These are phyloP conservation scores for Lutjanus erythropterus DNA, from an alignment of 2,113 vertebrate species.

Conservation along the genomic window DNA sequence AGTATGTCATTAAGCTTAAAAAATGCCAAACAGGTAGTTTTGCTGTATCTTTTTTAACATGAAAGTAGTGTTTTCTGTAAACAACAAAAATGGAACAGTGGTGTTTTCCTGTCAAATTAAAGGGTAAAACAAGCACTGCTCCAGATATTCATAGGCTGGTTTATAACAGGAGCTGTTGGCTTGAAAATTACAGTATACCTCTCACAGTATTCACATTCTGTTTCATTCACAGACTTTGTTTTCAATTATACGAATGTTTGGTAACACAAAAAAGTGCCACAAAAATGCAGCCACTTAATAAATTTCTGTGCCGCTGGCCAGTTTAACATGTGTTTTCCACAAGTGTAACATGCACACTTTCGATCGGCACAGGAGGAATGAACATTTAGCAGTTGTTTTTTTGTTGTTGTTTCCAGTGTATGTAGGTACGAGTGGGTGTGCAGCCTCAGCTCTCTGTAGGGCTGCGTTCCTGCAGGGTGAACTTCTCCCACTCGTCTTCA, in stretches of 20 bases:
- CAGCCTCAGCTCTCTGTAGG: constrained; percentile 63
- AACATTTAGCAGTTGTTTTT: constrained; percentile 52
- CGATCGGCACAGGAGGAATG: constrained; percentile 26
- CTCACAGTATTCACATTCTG: constrained; percentile 23
- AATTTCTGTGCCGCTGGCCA: not conserved
- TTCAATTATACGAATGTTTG: constrained; percentile 27
- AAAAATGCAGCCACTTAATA: constrained; percentile 17
- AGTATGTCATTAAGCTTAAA: not conserved
- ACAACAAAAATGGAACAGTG: constrained; percentile 11
- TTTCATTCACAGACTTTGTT: constrained; percentile 19
- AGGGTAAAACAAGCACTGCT: constrained; percentile 28
- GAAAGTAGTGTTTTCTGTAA: constrained; percentile 31
- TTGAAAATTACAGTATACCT: constrained; percentile 55
- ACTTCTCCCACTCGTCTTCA: constrained; percentile 76
- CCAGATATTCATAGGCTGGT: constrained; percentile 35
- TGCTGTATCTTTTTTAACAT: constrained; percentile 2
- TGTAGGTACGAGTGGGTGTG: constrained; percentile 72
- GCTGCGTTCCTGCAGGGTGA: constrained; percentile 74
- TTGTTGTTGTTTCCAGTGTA: constrained; percentile 54
- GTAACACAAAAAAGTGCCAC: constrained; percentile 10
- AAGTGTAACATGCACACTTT: constrained; percentile 18
- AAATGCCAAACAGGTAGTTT: constrained; percentile 10
- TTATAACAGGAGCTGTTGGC: constrained; percentile 16
- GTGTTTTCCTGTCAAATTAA: constrained; percentile 45
- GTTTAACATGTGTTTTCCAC: constrained; percentile 1